Evolutionary conservation across 2,113 vertebrate genomes (phyloP).

Genomic region (Scatophagus argus): DNA sequence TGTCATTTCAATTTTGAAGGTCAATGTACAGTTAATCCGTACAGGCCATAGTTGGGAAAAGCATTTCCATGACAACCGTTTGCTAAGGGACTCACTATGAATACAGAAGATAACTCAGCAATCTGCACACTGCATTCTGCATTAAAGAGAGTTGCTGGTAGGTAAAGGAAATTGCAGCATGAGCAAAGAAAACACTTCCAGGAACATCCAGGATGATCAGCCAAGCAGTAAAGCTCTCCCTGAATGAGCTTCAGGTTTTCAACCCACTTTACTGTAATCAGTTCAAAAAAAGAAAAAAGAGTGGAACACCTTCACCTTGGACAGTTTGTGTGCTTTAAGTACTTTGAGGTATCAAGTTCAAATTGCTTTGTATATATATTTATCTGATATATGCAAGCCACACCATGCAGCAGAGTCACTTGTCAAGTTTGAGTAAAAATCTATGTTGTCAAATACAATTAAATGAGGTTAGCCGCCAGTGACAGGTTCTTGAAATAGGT

Average conservation of each 20-base stretch:
- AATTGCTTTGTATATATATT: background rate
- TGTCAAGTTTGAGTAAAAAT: no score
- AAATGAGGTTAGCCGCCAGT: no score
- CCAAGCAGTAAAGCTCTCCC: conserved; percentile 39
- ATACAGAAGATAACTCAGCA: conserved; percentile 56
- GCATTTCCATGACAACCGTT: conserved; percentile 79
- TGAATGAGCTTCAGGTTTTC: conserved; percentile 29
- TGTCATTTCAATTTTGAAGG: conserved; percentile 62
- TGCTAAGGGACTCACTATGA: conserved; percentile 53
- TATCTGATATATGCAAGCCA: background rate
- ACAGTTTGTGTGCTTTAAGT: background rate
- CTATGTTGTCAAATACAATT: no score
- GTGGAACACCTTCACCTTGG: background rate
- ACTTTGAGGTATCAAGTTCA: background rate
- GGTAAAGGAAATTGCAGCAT: conserved; percentile 20
- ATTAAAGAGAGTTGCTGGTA: conserved; percentile 29
- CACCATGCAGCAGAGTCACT: background rate
- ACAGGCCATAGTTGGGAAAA: conserved; percentile 62
- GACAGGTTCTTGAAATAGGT: no score
- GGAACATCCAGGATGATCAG: conserved; percentile 39
- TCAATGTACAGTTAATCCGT: conserved; percentile 60
- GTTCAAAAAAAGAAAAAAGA: background rate
- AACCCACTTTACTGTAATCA: conserved; percentile 15
- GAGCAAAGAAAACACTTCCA: conserved; percentile 25
- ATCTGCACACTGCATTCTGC: conserved; percentile 59